Evolutionary conservation across 1,140 invertebrate genomes (phyloP).

Genomic region (Scaptomyza hsui): DNA sequence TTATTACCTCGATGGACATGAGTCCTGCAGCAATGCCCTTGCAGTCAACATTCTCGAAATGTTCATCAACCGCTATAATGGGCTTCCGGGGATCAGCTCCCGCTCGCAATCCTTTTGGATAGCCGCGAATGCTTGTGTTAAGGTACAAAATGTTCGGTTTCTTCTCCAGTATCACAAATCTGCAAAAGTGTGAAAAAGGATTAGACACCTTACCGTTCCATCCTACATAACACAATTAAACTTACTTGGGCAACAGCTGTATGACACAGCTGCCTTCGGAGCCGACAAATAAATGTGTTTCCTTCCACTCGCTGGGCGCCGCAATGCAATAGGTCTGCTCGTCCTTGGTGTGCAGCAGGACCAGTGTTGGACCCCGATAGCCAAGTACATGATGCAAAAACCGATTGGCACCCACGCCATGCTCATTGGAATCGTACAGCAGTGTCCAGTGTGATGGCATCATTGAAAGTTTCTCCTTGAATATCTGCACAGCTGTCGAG

Average conservation of each 20-base stretch:
- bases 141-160: constrained; percentile 92
- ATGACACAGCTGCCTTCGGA: constrained; percentile 90
- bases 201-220: no score
- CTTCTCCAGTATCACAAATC: constrained; percentile 88
- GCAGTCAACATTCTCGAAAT: constrained; percentile 88
- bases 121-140: constrained; percentile 92
- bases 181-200: constrained; percentile 67
- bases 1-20: constrained; percentile 85
- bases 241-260: constrained; percentile 91
- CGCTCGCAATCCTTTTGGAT: constrained; percentile 92
- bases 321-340: constrained; percentile 91
- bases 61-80: constrained; percentile 89
- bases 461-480: constrained; percentile 87
- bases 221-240: constrained; percentile 12
- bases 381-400: constrained; percentile 94
- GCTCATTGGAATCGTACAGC: constrained; percentile 92
- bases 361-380: constrained; percentile 92
- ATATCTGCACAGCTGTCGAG: constrained; percentile 85
- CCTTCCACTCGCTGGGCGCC: constrained; percentile 92
- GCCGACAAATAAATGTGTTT: constrained; percentile 93
- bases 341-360: constrained; percentile 89
- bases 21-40: constrained; percentile 88
- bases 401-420: constrained; percentile 93
- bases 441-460: constrained; percentile 92
- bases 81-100: constrained; percentile 91